Base-by-base conservation (phyloP, 2,888 invertebrate genomes). In the Hetaerina titia region DNA sequence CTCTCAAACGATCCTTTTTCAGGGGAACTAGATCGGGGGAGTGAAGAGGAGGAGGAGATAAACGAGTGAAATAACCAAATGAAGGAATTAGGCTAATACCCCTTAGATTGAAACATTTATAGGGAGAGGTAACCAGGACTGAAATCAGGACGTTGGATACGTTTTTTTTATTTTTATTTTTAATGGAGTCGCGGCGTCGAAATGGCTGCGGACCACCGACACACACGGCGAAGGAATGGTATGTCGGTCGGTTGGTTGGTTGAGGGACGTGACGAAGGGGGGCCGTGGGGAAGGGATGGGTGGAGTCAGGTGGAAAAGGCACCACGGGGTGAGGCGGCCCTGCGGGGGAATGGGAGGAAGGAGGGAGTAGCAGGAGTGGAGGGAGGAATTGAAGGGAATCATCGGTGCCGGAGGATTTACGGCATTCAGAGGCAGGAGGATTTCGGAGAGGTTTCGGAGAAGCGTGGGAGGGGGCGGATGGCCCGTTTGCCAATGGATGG, bases 301-400 rank as follows among this genome's bases (percentile, higher is more conserved):
- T 69, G 19, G 69, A 56, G 45, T 2, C n/a, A 8, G 22, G 69
- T 8, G 69, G 69, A 31, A 81, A 11, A 11, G 31, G 45, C 45
- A 45, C 4, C 45, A 45, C 45, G 45, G 4, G 45, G 45, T 45
- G 45, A 45, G 45, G 45, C 2, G 45, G 45, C 45, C 45, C 45
- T 45, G 45, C 45, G 45, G 69, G 69, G 8, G 69, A 0, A 6
- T 19, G 22, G 22, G 56, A 45, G 89, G 89, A 56, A 13, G 22
- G 8, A 22, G 9, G 57, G 22, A 31, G 13, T 6, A 57, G 17
- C 22, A 4, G 57, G 58, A 22, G 89, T 15, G 57, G 19, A 22
- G 6, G 89, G n/a, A 11, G 19, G 89, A n/a, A 89, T 89, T 56
- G 22, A 58, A 81, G 89, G 31, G 89, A 89, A 89, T 89, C 89